These are phyloP conservation scores for Podotricha telesiphe DNA, from an alignment of 2,888 invertebrate genomes.

Conservation along the genomic window DNA sequence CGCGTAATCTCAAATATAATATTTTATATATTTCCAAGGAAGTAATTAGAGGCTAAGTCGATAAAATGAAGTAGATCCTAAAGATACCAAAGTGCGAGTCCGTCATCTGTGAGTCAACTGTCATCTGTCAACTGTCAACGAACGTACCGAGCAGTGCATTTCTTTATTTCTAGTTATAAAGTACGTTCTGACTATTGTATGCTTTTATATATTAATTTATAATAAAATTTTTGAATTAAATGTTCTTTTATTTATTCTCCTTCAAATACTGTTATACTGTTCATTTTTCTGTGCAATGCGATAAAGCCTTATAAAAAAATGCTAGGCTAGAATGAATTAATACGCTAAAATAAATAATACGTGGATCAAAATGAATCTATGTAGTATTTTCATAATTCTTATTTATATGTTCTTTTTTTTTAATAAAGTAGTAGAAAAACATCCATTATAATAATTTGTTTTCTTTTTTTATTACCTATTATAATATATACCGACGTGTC, in stretches of 20 bases:
- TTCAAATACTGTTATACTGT: too few relatives aligned
- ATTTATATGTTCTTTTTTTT: too few relatives aligned
- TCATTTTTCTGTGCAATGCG: too few relatives aligned
- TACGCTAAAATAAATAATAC: too few relatives aligned
- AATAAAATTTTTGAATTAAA: slow-evolving; percentile 74
- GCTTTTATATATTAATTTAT: slow-evolving; percentile 81
- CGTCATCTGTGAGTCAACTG: slow-evolving; percentile 55
- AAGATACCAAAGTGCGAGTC: slow-evolving; percentile 53
- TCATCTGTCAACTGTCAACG: slow-evolving; percentile 55
- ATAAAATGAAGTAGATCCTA: slow-evolving; percentile 42
- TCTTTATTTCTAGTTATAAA: slow-evolving; percentile 73
- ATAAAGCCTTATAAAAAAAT: too few relatives aligned
- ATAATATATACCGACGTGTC: too few relatives aligned
- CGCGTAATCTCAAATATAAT: slow-evolving; percentile 44
- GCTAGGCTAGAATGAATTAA: too few relatives aligned
- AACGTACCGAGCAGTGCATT: slow-evolving; percentile 81
- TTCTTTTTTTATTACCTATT: too few relatives aligned
- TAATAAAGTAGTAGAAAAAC: too few relatives aligned
- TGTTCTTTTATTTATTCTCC: slow-evolving; percentile 41
- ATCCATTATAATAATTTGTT: too few relatives aligned
- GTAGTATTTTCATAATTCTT: too few relatives aligned
- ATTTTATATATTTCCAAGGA: slow-evolving; percentile 53
- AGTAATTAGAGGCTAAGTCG: slow-evolving; percentile 59
- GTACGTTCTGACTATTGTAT: slow-evolving; percentile 60
- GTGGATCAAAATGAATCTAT: too few relatives aligned